Base-by-base conservation (phyloP, 2,113 vertebrate genomes). In the Upupa epops region DNA sequence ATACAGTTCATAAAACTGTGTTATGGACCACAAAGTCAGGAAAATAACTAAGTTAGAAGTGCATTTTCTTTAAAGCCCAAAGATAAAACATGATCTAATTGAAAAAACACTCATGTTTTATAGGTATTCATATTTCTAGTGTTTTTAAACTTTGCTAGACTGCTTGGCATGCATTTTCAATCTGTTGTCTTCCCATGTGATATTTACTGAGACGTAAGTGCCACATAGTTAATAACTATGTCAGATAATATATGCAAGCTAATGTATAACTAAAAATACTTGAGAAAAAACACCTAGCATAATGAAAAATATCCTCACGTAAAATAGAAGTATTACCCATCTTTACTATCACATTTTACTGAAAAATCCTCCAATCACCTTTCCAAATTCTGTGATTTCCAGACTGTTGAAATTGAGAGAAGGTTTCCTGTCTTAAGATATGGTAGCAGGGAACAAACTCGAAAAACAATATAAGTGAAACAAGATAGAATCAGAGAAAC, bases 171-270 rank as follows among this genome's bases (percentile, higher is more conserved):
- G 8, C 21, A 56, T 46, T 90, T 95, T 74, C 64, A 8, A n/a
- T 89, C 32, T 54, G 28, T 17, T 74, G 13, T 68, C 83, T 60
- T 65, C 29, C 37, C 61, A 81, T 83, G 51, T 81, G 29, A 37
- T 88, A 45, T 88, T 90, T 94, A 81, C 58, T 54, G 52, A 85
- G 61, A 87, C 34, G 51, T 88, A 84, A 90, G 59, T 63, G 66
- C 81, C 69, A 83, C 21, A 32, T 19, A 63, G 26, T 84, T 79
- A 81, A 75, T 59, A 83, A 13, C 17, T 61, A 68, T 77, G 49
- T 40, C 80, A 58, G 36, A 36, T 73, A 91, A 59, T 58, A 3
- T 75, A 73, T 68, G 37, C 17, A 77, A 74, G 71, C 76, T 87
- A 54, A 8, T 31, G 5, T 36, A 26, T 14, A 92, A 40, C 17